Evolutionary conservation across 2,888 invertebrate species (phyloP).

Genomic region (Polietes domitor): DNA sequence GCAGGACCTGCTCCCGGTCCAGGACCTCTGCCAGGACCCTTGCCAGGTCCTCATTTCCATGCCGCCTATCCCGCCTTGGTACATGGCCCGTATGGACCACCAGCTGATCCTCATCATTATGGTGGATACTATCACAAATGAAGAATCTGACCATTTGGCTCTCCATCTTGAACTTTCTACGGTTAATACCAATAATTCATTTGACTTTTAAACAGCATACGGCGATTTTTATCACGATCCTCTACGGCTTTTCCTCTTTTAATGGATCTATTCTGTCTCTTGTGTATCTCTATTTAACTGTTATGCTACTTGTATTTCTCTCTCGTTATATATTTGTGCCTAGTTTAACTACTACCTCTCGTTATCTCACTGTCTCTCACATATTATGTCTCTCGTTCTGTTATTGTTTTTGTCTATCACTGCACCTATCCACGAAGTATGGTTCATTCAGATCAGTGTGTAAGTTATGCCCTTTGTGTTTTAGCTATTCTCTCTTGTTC

Average conservation of each 20-base stretch:
- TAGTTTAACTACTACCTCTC: slow-evolving; percentile 5
- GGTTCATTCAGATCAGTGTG: slow-evolving; percentile 67
- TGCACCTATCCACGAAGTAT: background rate
- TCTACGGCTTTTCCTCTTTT: slow-evolving; percentile 6
- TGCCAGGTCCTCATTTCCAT: slow-evolving; percentile 72
- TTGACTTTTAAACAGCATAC: slow-evolving; percentile 60
- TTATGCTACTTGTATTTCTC: background rate
- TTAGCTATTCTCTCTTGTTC: slow-evolving; percentile 18
- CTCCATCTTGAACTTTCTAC: slow-evolving; percentile 28
- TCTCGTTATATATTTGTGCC: background rate
- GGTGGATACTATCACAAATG: slow-evolving; percentile 69
- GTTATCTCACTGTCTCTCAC: slow-evolving; percentile 18
- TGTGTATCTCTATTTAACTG: slow-evolving; percentile 10
- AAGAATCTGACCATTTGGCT: background rate
- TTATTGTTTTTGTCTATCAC: slow-evolving; percentile 51
- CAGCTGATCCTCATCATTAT: slow-evolving; percentile 53
- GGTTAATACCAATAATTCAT: slow-evolving; percentile 56
- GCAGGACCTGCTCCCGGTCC: slow-evolving; percentile 63
- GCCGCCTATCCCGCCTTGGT: slow-evolving; percentile 76
- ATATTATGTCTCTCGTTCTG: slow-evolving; percentile 72
- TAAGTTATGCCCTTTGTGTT: slow-evolving; percentile 42
- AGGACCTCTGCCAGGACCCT: slow-evolving; percentile 40
- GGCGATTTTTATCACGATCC: slow-evolving; percentile 61
- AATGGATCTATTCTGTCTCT: slow-evolving; percentile 11
- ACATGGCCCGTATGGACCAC: slow-evolving; percentile 74